Evolutionary conservation across 2,113 vertebrate genomes (phyloP).

Genomic region (Catharus minimus): DNA sequence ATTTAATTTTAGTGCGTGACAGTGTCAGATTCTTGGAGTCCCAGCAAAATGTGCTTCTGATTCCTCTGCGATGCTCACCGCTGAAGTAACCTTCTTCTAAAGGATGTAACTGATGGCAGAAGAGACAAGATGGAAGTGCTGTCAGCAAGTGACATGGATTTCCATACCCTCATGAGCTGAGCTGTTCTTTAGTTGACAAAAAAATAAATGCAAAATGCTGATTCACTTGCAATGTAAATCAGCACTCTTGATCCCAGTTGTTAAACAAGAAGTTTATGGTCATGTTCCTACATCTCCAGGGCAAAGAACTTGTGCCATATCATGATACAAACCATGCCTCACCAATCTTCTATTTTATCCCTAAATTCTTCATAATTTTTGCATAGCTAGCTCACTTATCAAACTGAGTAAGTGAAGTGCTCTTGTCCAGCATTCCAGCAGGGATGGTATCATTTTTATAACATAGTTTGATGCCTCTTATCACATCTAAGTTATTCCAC

Average conservation of each 20-base stretch:
- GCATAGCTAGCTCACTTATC: background rate
- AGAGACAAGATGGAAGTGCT: background rate
- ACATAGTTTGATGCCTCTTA: background rate
- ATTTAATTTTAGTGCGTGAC: conserved; percentile 80
- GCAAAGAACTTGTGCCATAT: background rate
- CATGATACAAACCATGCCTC: background rate
- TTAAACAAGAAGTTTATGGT: background rate
- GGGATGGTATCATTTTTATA: background rate
- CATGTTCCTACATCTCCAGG: background rate
- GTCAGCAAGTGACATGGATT: background rate
- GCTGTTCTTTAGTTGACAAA: background rate
- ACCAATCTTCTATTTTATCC: background rate
- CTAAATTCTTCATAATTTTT: background rate
- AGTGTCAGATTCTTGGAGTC: conserved; percentile 81
- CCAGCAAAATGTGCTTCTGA: conserved; percentile 84
- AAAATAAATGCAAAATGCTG: background rate
- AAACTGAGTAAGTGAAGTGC: background rate
- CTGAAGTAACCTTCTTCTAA: conserved; percentile 73
- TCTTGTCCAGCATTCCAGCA: background rate
- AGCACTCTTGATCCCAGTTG: background rate
- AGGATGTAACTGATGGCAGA: background rate
- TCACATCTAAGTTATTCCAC: background rate
- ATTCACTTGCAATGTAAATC: background rate
- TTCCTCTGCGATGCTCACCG: conserved; percentile 82
- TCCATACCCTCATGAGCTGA: background rate